phyloP scores from a whole-genome alignment of 1,140 invertebrate species.

The Delia radicum region DNA sequence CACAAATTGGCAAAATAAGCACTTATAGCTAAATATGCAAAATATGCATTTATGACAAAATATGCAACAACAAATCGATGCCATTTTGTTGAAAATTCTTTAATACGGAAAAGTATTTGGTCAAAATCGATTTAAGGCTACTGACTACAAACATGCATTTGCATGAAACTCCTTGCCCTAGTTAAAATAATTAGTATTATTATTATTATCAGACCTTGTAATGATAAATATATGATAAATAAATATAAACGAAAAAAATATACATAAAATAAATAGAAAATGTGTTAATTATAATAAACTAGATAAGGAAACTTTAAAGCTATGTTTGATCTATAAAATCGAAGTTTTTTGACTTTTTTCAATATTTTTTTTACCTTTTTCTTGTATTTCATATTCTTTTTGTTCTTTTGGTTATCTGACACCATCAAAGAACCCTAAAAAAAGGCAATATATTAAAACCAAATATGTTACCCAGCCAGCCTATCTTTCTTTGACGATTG shows the following conservation, averaged over 20 bases:
- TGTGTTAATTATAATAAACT: slow-evolving; percentile 5
- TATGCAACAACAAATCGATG: too few relatives aligned
- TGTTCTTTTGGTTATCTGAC: neutral
- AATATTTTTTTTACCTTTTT: neutral
- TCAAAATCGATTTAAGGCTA: too few relatives aligned
- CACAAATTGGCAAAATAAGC: too few relatives aligned
- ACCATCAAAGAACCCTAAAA: neutral
- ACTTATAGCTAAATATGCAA: too few relatives aligned
- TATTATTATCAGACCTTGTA: neutral
- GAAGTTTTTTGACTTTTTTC: neutral
- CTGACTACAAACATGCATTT: too few relatives aligned
- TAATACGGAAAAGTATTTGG: too few relatives aligned
- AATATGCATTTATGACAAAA: too few relatives aligned
- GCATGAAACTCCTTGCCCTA: too few relatives aligned
- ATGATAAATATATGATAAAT: neutral
- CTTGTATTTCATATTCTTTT: neutral
- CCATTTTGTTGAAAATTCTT: too few relatives aligned
- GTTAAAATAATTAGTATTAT: neutral
- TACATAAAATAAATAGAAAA: neutral
- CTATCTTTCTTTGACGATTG: neutral
- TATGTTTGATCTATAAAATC: neutral
- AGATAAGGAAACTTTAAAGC: neutral
- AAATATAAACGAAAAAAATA: neutral
- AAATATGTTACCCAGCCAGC: too few relatives aligned
- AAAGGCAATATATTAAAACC: too few relatives aligned